These are phyloP conservation scores for Drosophila merina DNA, from an alignment of 2,888 invertebrate genomes.

Conservation along the genomic window DNA sequence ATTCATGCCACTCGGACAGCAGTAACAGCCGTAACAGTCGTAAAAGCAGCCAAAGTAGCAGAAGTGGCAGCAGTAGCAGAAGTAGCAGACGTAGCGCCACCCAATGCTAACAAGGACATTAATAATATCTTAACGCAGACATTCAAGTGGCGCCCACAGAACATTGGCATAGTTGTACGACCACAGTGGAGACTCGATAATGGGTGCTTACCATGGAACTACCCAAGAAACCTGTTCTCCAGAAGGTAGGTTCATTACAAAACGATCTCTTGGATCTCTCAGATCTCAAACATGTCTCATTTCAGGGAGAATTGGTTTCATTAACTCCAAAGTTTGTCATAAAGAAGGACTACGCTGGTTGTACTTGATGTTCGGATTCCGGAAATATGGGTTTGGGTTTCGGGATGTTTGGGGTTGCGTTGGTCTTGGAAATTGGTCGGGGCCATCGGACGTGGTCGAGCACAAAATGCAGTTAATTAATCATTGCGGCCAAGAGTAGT, in stretches of 20 bases:
- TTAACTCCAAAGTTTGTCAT: background rate
- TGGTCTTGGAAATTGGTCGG: constrained; percentile 6
- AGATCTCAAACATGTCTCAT: background rate
- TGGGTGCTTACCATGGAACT: too few species aligned
- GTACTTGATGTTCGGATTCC: background rate
- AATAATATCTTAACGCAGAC: constrained; percentile 71
- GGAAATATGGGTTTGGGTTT: background rate
- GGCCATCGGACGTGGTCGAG: constrained; percentile 62
- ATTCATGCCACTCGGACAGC: constrained; percentile 52
- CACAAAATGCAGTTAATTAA: constrained; percentile 78
- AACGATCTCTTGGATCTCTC: background rate
- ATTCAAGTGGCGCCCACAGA: constrained; percentile 55
- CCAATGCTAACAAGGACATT: constrained; percentile 67
- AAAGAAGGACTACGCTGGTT: background rate
- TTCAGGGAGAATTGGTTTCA: background rate
- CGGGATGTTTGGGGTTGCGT: constrained; percentile 4
- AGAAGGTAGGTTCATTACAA: background rate
- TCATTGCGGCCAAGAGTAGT: constrained; percentile 70
- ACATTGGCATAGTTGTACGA: constrained; percentile 13
- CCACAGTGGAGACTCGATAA: constrained; percentile 7
- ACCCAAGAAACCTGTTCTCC: background rate
- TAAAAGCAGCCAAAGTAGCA: background rate
- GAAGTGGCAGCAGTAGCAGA: background rate
- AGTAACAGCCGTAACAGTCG: constrained; percentile 18
- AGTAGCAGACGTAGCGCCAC: background rate